Evolutionary conservation across 1,140 invertebrate genomes (phyloP).

Genomic region (Zeugodacus cucurbitae): DNA sequence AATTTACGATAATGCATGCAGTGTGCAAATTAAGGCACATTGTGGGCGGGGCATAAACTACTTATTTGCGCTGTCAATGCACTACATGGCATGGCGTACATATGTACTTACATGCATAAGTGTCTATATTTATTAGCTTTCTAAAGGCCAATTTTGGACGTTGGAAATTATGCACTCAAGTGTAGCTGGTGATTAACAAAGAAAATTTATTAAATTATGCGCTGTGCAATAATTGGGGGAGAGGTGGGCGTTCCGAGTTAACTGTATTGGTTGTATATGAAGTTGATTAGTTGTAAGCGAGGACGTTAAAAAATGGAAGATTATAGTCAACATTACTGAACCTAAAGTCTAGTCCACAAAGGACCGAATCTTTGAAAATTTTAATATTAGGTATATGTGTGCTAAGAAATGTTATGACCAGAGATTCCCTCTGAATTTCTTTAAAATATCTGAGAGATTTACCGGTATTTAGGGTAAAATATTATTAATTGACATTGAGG

Average conservation of each 20-base stretch:
- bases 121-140: slow-evolving; percentile 6
- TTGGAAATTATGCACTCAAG: slow-evolving; percentile 3
- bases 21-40: neutral
- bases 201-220: neutral
- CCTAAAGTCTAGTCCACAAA: no score
- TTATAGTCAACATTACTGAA: no score
- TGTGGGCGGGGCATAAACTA: neutral
- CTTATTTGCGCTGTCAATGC: neutral
- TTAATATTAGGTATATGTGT: no score
- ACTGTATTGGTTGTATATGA: no score
- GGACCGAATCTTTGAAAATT: no score
- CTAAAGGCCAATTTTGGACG: slow-evolving; percentile 19
- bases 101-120: neutral
- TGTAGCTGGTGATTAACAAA: slow-evolving; percentile 9
- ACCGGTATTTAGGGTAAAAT: no score
- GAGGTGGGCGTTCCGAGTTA: neutral
- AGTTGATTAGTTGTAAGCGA: no score
- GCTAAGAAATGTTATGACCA: no score
- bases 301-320: no score
- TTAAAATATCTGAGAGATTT: no score
- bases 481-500: no score
- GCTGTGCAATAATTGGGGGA: neutral
- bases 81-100: neutral
- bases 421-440: no score
- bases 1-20: slow-evolving; percentile 33